Evolutionary conservation across 2,113 vertebrate genomes (phyloP), one percentile per base, ranked within the genome.

Genomic region (Halichoerus grypus): DNA sequence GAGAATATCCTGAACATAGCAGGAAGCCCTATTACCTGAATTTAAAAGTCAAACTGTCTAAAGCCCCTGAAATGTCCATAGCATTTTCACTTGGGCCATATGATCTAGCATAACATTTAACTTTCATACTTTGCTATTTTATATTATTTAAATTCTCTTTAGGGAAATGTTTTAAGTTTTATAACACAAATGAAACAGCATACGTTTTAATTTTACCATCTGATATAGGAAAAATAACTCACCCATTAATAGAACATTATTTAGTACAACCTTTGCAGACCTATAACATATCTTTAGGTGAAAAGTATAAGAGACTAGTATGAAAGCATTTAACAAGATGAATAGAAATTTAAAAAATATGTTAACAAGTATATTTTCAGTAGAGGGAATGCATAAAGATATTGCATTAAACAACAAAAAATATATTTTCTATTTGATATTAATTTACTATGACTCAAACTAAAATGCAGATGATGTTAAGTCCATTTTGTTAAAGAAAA

Each of bases 401-500:
- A 39, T 8, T 80, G 3, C 3, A n/a, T 55, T 77, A 83, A 86
- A 92, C 9, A 93, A 12, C 3, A 82, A 93, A 93, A 96, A 69
- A 24, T 26, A 65, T 11, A 77, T 2, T 59, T 95, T 94, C 24
- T 31, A 51, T 26, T 92, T 85, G 4, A 74, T 65, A 49, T 55
- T 24, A 39, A 46, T 16, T 93, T 9, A 55, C 1, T 36, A 46
- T 33, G 14, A 55, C 12, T 69, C 22, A 96, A 92, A 81, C 0
- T 87, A 18, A 69, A 80, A 90, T 92, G 14, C 1, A 77, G 3
- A 1, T 85, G 5, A 89, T n/a, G 12, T 55, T n/a, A 94, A 91
- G 69, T 36, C 16, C 36, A 77, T 67, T 91, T 96, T 91, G 19
- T 84, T 59, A 88, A 87, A 94, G 14, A 71, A 21, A 82, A 71